Evolutionary conservation across 2,888 invertebrate species (phyloP).

Genomic region (Anthophora plumipes): DNA sequence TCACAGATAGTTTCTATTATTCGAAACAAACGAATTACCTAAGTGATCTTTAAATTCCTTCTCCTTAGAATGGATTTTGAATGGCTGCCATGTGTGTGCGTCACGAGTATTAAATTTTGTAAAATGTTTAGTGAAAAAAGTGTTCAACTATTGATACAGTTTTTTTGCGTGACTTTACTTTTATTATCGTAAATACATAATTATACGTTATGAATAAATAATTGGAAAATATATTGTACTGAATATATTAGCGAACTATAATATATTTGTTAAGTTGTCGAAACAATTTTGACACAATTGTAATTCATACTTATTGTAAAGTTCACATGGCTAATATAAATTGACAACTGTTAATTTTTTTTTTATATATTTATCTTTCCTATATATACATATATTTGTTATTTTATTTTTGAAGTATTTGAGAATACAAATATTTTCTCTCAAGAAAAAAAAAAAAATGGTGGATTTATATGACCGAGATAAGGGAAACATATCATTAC

Average conservation of each 20-base stretch:
- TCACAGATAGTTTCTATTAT: not conserved
- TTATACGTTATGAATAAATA: no score
- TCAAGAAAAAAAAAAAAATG: slow-evolving; percentile 56
- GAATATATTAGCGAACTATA: not conserved
- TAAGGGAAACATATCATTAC: slow-evolving; percentile 68
- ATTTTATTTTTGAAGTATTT: not conserved
- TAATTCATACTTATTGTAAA: slow-evolving; percentile 1
- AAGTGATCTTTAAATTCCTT: not conserved
- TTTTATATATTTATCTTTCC: not conserved
- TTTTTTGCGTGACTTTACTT: not conserved
- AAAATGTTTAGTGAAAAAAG: not conserved
- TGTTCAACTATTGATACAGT: not conserved
- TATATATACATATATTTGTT: no score
- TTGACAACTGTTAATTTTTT: not conserved
- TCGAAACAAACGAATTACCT: not conserved
- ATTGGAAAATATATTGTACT: not conserved
- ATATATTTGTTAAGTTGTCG: not conserved
- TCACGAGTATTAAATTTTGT: not conserved
- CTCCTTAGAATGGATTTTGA: not conserved
- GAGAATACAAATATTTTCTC: not conserved
- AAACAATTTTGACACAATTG: not conserved
- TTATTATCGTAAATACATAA: not conserved
- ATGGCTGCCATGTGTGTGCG: not conserved
- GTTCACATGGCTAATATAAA: not conserved
- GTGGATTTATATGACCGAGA: slow-evolving; percentile 62